phyloP scores from a whole-genome alignment of 2,888 invertebrate species.

The Prionchulus punctatus region DNA sequence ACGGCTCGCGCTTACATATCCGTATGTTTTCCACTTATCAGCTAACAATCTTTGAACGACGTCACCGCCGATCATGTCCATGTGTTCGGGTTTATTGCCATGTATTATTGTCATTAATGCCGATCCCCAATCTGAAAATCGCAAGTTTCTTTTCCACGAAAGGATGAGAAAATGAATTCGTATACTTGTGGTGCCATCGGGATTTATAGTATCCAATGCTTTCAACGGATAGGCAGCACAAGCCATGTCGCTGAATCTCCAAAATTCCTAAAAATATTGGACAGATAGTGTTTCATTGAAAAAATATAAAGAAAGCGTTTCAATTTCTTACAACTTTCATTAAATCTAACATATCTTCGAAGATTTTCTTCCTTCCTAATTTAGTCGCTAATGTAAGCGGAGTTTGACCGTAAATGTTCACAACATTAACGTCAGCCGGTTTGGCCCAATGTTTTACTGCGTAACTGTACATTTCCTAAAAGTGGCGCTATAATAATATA shows the following conservation, averaged over 20 bases:
- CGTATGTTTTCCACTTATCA: constrained; percentile 99
- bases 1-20: constrained; percentile 64
- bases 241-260: constrained; percentile 95
- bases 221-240: constrained; percentile 94
- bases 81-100: constrained; percentile 89
- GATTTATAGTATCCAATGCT: constrained; percentile 80
- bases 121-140: constrained; percentile 92
- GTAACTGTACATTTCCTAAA: constrained; percentile 92
- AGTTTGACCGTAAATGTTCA: constrained; percentile 73
- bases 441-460: constrained; percentile 81
- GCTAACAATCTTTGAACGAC: constrained; percentile 88
- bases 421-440: constrained; percentile 76
- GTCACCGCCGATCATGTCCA: constrained; percentile 95
- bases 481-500: no score
- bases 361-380: constrained; percentile 83
- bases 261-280: constrained; percentile 66
- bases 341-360: constrained; percentile 91
- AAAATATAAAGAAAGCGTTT: not conserved
- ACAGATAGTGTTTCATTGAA: not conserved
- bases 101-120: constrained; percentile 91
- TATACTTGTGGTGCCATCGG: constrained; percentile 85
- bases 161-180: no score
- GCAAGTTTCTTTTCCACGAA: no score
- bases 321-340: constrained; percentile 40
- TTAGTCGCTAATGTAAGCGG: constrained; percentile 90